These are phyloP conservation scores for Rhadinocentrus ornatus DNA, from an alignment of 2,797 vertebrate species.

Conservation along the genomic window DNA sequence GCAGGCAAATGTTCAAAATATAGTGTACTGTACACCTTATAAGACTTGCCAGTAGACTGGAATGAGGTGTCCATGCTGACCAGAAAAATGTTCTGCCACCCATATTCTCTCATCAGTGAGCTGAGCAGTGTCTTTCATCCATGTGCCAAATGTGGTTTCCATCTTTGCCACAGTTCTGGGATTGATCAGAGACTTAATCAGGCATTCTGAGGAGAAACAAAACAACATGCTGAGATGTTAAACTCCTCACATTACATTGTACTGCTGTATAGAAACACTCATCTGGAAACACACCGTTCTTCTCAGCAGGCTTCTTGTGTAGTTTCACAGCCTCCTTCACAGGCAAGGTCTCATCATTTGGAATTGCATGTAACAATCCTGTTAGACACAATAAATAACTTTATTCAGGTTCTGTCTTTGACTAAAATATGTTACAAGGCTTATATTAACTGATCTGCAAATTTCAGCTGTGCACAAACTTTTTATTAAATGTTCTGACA, in stretches of 20 bases:
- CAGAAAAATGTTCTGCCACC: slow-evolving; percentile 95
- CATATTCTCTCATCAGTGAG: slow-evolving; percentile 89
- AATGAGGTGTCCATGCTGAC: slow-evolving; percentile 44
- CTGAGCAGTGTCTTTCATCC: slow-evolving; percentile 90
- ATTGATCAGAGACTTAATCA: slow-evolving; percentile 88
- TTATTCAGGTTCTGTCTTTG: neutral
- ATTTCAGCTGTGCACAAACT: neutral
- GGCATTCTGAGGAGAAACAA: slow-evolving; percentile 80
- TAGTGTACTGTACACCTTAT: too few species aligned
- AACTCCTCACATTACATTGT: too few species aligned
- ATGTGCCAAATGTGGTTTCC: slow-evolving; percentile 89
- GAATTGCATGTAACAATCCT: slow-evolving; percentile 76
- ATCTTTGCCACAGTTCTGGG: slow-evolving; percentile 86
- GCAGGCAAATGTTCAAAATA: neutral
- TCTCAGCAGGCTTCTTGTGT: slow-evolving; percentile 62
- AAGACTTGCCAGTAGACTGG: too few species aligned
- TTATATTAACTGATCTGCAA: neutral
- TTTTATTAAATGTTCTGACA: neutral
- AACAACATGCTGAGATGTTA: neutral
- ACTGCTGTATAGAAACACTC: neutral
- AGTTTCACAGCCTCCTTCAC: slow-evolving; percentile 78
- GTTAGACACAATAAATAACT: neutral
- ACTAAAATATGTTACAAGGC: neutral
- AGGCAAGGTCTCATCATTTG: slow-evolving; percentile 87
- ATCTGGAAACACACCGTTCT: slow-evolving; percentile 78